Conservation (phyloP, 1,140 invertebrate genomes). For the Venturia canescens region DNA sequence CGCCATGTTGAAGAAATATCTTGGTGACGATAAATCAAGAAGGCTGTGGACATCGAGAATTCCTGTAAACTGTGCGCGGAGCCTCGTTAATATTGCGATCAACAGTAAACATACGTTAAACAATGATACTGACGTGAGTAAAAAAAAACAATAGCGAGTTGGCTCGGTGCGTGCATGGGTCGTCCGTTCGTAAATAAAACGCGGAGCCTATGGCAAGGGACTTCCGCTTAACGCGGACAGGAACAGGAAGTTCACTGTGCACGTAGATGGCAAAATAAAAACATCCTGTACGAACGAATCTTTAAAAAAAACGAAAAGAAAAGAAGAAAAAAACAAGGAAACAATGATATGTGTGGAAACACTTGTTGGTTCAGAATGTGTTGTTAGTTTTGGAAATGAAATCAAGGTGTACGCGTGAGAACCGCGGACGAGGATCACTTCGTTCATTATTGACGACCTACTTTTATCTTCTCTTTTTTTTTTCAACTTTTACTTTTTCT, state of each 20-base stretch:
- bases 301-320: constrained; percentile 48
- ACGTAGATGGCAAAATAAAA: constrained; percentile 72
- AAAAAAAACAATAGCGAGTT: not conserved
- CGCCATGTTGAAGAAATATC: constrained; percentile 71
- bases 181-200: constrained; percentile 58
- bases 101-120: constrained; percentile 52
- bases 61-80: constrained; percentile 50
- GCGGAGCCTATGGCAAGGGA: constrained; percentile 74
- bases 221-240: constrained; percentile 76
- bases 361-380: not conserved
- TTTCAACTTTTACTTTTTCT: not conserved
- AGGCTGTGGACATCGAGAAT: constrained; percentile 59
- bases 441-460: constrained; percentile 31
- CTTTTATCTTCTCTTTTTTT: constrained; percentile 14
- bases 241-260: constrained; percentile 75
- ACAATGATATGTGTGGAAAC: not conserved
- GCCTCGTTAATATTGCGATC: constrained; percentile 48
- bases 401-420: not conserved
- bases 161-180: constrained; percentile 64
- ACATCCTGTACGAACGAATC: constrained; percentile 73
- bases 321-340: not conserved
- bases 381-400: not conserved
- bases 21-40: constrained; percentile 64
- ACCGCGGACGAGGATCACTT: constrained; percentile 1
- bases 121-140: constrained; percentile 16